phyloP scores from a whole-genome alignment of 2,888 invertebrate species.

The Sphinx pinastri region DNA sequence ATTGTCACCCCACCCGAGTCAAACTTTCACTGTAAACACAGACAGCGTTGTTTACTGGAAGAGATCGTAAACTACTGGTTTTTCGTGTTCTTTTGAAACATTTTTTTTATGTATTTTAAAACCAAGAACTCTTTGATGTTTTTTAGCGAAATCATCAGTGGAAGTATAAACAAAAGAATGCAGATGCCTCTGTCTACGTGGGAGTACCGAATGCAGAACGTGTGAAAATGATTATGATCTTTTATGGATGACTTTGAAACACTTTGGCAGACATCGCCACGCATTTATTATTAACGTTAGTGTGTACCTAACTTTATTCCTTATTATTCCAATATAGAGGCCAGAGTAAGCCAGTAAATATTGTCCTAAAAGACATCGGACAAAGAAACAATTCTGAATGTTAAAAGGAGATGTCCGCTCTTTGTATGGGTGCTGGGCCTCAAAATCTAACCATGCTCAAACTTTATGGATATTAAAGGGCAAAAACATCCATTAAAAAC shows the following conservation, averaged over 20 bases:
- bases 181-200: slow-evolving; percentile 15
- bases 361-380: too few relatives aligned
- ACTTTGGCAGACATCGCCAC: not conserved
- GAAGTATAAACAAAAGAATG: slow-evolving; percentile 29
- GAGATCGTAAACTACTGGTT: slow-evolving; percentile 54
- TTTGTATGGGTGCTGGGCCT: too few relatives aligned
- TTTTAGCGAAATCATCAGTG: slow-evolving; percentile 22
- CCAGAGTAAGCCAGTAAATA: too few relatives aligned
- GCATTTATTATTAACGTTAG: too few relatives aligned
- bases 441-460: too few relatives aligned
- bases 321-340: too few relatives aligned
- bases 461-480: too few relatives aligned
- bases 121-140: slow-evolving; percentile 29
- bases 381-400: too few relatives aligned
- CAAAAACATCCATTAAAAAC: too few relatives aligned
- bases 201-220: slow-evolving; percentile 4
- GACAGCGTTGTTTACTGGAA: slow-evolving; percentile 54
- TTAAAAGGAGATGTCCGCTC: too few relatives aligned
- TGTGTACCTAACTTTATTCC: too few relatives aligned
- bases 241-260: not conserved
- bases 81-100: slow-evolving; percentile 38
- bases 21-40: slow-evolving; percentile 61
- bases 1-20: slow-evolving; percentile 44
- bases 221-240: not conserved
- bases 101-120: slow-evolving; percentile 33